Base-by-base conservation (phyloP, 1,140 invertebrate species). In the Drosophila baimaii region DNA sequence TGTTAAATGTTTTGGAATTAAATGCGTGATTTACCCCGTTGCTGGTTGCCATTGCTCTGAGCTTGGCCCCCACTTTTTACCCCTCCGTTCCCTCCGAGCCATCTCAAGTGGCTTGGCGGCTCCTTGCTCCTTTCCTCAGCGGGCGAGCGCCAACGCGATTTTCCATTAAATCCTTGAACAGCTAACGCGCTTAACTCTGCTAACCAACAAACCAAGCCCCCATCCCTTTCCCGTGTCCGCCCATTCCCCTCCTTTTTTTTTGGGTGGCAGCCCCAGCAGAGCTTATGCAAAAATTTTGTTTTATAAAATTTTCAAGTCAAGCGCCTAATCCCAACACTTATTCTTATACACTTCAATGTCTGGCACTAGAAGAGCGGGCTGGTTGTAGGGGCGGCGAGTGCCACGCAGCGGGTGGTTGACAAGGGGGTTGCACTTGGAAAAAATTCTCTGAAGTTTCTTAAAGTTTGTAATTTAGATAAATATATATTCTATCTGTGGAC, bases 281-380 rank as follows among this genome's bases (percentile, higher is more conserved):
- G 84, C 85, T 89, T 89, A 89, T 89, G 84, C 84, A 89, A 89
- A 88, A 89, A 89, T 89, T 89, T 89, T 89, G 85, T 89, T 89
- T 89, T 89, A 89, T 88, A 88, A 89, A 88, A 88, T 89, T 89
- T 89, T 89, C 84, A 89, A 89, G 84, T 89, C 84, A 89, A 89
- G 84, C 84, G 84, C 77, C 84, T 89, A 90, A 89, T 89, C 84
- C 84, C 84, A 89, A 89, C 85, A 89, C 84, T 89, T 89, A 89
- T 89, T 89, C 84, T 89, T 89, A 88, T 89, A 88, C 84, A 89
- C 84, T 88, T 88, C 83, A 88, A 88, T 89, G 83, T 88, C 79
- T 83, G 75, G 72, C 79, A 80, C 84, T 82, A 82, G 63, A 77
- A 52, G 62, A 65, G 63, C 41, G 43, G 54, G 39, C 21, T 25